Percentiles rank a stretch among this genome's conserved stretches.
These are phyloP conservation scores for Ramphastos sulfuratus DNA, from an alignment of 2,113 vertebrate genomes.

Conservation along the genomic window DNA sequence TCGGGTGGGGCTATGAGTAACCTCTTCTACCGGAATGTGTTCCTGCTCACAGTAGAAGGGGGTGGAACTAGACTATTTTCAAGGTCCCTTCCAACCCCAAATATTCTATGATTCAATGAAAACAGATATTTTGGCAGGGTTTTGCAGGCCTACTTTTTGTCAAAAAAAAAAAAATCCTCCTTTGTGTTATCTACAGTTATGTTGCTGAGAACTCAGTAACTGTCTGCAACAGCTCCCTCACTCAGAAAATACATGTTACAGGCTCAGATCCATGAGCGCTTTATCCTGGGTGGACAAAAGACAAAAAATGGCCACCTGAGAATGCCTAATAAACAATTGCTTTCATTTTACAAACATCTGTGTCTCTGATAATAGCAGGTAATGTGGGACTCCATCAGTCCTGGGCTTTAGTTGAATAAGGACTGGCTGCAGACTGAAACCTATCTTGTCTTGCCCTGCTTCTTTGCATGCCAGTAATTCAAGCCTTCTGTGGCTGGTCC, in stretches of 20 bases:
- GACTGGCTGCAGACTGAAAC: slow-evolving; percentile 8
- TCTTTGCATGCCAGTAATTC: neutral
- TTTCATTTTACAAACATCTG: slow-evolving; percentile 31
- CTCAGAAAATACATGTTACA: neutral
- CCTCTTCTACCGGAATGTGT: too few species aligned
- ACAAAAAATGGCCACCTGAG: neutral
- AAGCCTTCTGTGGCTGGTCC: slow-evolving; percentile 1
- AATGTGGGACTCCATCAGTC: neutral
- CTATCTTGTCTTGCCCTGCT: neutral
- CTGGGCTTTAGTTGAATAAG: neutral
- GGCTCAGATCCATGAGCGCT: neutral
- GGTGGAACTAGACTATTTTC: too few species aligned
- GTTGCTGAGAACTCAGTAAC: neutral
- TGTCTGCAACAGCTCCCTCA: neutral
- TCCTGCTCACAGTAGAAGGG: too few species aligned
- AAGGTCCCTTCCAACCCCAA: too few species aligned
- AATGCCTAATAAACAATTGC: neutral
- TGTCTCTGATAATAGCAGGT: neutral
- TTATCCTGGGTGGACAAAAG: neutral
- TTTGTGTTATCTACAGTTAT: neutral
- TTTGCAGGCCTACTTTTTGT: neutral
- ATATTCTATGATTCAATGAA: too few species aligned
- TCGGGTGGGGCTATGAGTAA: too few species aligned
- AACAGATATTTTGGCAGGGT: neutral
- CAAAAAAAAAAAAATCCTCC: neutral